phyloP scores from a whole-genome alignment of 2,113 vertebrate species.

The Haemorhous mexicanus region DNA sequence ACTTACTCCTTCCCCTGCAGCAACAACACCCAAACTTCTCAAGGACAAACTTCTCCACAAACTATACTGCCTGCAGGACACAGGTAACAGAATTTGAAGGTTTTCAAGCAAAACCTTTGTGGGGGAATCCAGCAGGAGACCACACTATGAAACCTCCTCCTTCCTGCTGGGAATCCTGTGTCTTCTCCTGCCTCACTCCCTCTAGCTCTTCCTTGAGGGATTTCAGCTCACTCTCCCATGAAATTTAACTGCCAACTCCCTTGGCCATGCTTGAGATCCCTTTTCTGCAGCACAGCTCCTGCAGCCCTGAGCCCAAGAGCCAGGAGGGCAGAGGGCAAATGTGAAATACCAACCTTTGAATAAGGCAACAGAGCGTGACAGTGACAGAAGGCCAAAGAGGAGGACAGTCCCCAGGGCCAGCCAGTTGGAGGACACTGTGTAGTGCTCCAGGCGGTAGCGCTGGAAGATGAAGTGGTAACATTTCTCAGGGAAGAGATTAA shows the following conservation, averaged over 20 bases:
- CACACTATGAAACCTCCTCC: neutral
- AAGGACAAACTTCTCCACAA: too few species aligned
- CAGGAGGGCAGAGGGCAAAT: neutral
- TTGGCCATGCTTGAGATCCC: neutral
- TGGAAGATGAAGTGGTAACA: conserved; percentile 98
- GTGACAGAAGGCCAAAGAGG: conserved; percentile 85
- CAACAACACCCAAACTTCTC: neutral
- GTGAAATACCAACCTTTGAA: conserved; percentile 84
- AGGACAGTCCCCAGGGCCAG: conserved; percentile 85
- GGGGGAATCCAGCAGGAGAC: neutral
- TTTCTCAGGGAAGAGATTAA: conserved; percentile 78
- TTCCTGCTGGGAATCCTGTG: neutral
- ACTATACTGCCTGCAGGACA: neutral
- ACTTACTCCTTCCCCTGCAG: neutral
- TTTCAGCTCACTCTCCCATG: neutral
- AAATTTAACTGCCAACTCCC: neutral
- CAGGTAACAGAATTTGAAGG: neutral
- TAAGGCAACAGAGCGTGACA: conserved; percentile 92
- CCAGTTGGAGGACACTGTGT: conserved; percentile 95
- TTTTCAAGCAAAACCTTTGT: neutral
- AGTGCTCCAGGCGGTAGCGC: conserved; percentile 93
- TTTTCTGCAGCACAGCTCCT: neutral
- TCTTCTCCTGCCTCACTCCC: neutral
- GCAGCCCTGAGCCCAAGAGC: neutral
- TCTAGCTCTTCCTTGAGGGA: neutral